Conservation (phyloP, 2,888 invertebrate species). For the Villa cingulata region DNA sequence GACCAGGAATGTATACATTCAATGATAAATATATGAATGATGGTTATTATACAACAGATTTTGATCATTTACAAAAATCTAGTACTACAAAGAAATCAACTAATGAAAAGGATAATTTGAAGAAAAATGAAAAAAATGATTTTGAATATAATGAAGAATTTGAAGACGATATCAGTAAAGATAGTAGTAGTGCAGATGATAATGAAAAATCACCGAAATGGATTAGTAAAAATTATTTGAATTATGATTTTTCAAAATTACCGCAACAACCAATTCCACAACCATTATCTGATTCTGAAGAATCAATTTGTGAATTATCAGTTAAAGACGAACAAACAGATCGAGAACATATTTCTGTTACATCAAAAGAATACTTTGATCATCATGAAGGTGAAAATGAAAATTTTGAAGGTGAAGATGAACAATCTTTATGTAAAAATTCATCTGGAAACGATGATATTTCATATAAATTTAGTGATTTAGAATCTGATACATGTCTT, state of each 20-base stretch:
- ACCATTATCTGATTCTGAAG: slow-evolving; percentile 47
- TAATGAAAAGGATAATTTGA: neutral
- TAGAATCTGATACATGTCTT: no score
- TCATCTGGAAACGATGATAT: no score
- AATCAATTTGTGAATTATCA: slow-evolving; percentile 25
- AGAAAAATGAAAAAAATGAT: neutral
- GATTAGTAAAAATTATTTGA: slow-evolving; percentile 53
- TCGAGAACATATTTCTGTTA: neutral
- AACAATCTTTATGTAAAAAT: no score
- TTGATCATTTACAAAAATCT: slow-evolving; percentile 37
- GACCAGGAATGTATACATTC: slow-evolving; percentile 62
- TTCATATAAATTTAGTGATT: no score
- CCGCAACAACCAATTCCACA: slow-evolving; percentile 56
- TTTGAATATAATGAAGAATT: neutral
- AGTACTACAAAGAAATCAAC: neutral
- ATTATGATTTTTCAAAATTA: slow-evolving; percentile 52
- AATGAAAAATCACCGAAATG: slow-evolving; percentile 31
- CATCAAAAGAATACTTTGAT: neutral
- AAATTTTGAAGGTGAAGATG: neutral
- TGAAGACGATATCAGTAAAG: neutral
- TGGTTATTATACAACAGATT: slow-evolving; percentile 50
- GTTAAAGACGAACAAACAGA: neutral
- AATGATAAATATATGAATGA: slow-evolving; percentile 63
- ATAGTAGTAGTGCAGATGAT: neutral
- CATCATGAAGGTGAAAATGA: neutral